Evolutionary conservation across 2,113 vertebrate species (phyloP), one percentile per base, ranked within the genome.

Genomic region (Macrotus californicus): DNA sequence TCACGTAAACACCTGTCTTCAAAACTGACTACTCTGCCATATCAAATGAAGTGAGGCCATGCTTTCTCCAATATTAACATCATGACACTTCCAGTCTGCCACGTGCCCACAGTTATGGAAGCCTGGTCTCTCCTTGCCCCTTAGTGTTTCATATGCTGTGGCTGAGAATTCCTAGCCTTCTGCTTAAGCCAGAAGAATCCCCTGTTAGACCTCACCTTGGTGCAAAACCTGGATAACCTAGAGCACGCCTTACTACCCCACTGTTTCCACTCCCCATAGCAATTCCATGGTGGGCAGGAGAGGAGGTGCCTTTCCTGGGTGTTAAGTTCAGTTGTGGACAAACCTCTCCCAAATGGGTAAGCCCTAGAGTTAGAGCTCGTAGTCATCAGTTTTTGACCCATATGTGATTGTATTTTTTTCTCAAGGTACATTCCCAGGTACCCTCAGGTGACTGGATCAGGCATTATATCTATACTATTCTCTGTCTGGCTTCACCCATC

Each of bases 171-270:
- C 13, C n/a, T 80, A 14, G 6, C 15, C 34, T 94, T 95, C 64
- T 93, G 24, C 21, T 89, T 31, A 77, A 82, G 50, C n/a, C 39
- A 21, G 29, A 76, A 39, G 4, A 9, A 14, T 31, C 7, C 9
- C 83, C 36, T 69, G 39, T 15, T 26, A 5, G 10, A 46, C 36
- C 36, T 92, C 14, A 76, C 31, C 12, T 66, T 31, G 34, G 10
- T 52, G 34, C 66, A 56, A 41, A 76, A 43, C 10, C n/a, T 43
- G 56, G 36, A 6, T 39, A 56, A 29, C 7, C 41, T 70, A 12
- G 1, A 10, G 34, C 7, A 36, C 0, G 0, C 4, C 12, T 19
- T 4, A 5, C 61, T 36, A 4, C 46, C 75, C 91, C 21, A 29
- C 13, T 59, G 3, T 26, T 7, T 64, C 43, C 10, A 73, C 12